Percentiles rank a stretch among this genome's conserved stretches.
Evolutionary conservation across 2,888 invertebrate species (phyloP).

Genomic region (Coelogynopora nodosa): DNA sequence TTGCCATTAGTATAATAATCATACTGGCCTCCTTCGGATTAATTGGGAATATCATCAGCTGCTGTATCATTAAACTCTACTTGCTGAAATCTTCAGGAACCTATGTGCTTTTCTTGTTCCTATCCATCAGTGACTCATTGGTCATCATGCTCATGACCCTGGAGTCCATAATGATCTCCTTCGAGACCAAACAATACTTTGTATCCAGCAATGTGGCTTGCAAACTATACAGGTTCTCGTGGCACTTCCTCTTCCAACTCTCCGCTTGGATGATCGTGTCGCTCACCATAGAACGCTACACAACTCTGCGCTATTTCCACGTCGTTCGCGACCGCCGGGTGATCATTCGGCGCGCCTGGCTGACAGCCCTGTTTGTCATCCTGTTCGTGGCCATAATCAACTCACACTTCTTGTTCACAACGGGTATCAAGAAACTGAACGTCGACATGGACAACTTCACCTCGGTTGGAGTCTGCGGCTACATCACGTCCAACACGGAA

Average conservation of each 20-base stretch:
- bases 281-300: neutral
- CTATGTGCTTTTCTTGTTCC: conserved; percentile 23
- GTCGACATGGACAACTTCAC: neutral
- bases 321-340: neutral
- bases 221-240: neutral
- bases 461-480: neutral
- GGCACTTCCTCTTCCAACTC: neutral
- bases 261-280: conserved; percentile 32
- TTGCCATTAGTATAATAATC: neutral
- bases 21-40: neutral
- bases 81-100: conserved; percentile 6
- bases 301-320: neutral
- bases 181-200: neutral
- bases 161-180: neutral
- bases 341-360: conserved; percentile 15
- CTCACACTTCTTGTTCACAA: neutral
- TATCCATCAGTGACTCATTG: neutral
- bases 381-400: neutral
- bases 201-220: neutral
- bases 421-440: neutral
- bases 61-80: conserved; percentile 4
- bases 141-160: neutral
- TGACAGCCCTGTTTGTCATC: neutral
- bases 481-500: neutral
- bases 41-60: conserved; percentile 8